Evolutionary conservation across 2,797 vertebrate species (phyloP), one percentile per base, ranked within the genome.

Genomic region (Arnoldichthys spilopterus): DNA sequence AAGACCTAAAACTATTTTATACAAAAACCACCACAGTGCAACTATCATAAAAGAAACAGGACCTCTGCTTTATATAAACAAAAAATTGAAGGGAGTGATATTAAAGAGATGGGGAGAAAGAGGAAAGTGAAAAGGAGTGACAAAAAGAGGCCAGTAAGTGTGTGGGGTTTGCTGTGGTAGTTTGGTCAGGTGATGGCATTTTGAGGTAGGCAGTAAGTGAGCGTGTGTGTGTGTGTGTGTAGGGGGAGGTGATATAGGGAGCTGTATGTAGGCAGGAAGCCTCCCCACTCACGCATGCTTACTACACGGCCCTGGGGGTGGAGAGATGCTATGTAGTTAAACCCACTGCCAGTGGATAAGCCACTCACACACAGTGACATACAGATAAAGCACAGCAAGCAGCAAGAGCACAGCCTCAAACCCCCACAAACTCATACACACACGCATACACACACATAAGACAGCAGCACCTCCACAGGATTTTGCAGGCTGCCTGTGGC

Each of bases 261-360:
- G 74, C 74, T 37, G 64, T 82, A 82, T 82, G 83, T 82, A 86
- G 84, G 85, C 82, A 81, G 84, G 71, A 85, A 86, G 77, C 74
- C 78, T 86, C 63, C 68, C 63, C 73, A n/a, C 77, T 83, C 82
- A 82, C 69, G 81, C 82, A 85, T 78, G 80, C 86, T 86, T 87
- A 83, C 80, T 77, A 84, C 85, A 79, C 79, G 32, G 85, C 79
- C 79, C 82, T 71, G 88, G 87, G 86, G 87, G 87, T 86, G 89
- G 86, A 87, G 88, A 88, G 85, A 89, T 78, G 79, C 83, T 79
- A 83, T 84, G 85, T 89, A 88, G 89, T 90, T 88, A 90, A 89
- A 88, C 83, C 81, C 82, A 76, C 86, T 86, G 85, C 84, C 76
- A 81, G 83, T 83, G 80, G 81, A 86, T 83, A 82, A 81, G 84